Percentiles rank a stretch among this genome's conserved stretches.
phyloP scores from a whole-genome alignment of 2,888 invertebrate species.

The Hipparchia semele region DNA sequence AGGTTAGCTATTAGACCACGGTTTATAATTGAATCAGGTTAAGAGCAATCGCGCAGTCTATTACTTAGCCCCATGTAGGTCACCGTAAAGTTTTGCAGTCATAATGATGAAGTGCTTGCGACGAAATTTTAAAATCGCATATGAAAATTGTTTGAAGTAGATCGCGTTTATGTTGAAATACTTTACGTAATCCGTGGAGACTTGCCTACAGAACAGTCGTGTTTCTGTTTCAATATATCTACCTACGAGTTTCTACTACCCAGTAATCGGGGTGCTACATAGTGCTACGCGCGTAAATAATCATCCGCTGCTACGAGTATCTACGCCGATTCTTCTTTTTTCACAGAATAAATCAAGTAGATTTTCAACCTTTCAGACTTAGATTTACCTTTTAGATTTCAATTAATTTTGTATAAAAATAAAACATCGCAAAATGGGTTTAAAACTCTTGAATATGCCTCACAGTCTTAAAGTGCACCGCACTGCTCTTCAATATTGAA shows the following conservation, averaged over 20 bases:
- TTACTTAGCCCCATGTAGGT: conserved; percentile 5
- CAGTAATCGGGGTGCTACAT: too few species aligned
- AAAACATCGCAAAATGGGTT: too few species aligned
- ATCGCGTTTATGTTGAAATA: too few species aligned
- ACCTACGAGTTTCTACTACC: too few species aligned
- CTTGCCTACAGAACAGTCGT: too few species aligned
- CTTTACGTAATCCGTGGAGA: too few species aligned
- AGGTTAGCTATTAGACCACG: background rate
- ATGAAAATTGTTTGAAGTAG: background rate
- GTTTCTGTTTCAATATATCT: too few species aligned
- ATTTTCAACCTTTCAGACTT: too few species aligned
- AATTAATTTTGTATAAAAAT: too few species aligned
- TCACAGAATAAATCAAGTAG: too few species aligned
- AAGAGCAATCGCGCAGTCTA: conserved; percentile 15
- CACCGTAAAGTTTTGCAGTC: conserved; percentile 11
- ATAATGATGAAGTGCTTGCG: background rate
- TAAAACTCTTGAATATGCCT: background rate
- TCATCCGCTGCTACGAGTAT: background rate
- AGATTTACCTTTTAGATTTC: too few species aligned
- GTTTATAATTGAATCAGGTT: conserved; percentile 14
- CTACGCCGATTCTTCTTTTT: background rate
- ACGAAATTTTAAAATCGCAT: background rate
- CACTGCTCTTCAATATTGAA: conserved; percentile 4
- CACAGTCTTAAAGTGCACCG: background rate
- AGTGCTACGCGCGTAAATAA: background rate